Base-by-base conservation (phyloP, 2,888 invertebrate genomes). In the Nephrocerus scutellatus region DNA sequence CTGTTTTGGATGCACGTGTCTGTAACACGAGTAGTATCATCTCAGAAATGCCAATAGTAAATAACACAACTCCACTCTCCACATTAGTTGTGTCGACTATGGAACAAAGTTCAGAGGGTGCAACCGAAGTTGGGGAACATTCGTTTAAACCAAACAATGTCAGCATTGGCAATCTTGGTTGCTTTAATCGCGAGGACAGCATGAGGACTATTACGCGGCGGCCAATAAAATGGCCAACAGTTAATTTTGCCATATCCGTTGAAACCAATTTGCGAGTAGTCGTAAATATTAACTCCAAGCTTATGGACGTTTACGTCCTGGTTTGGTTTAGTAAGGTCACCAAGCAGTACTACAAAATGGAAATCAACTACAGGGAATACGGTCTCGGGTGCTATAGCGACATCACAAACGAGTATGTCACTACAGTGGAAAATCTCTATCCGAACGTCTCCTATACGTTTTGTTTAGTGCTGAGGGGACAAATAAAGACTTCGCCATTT, bases 321-420 rank as follows among this genome's bases (percentile, higher is more conserved):
- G 46, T 63, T 22, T 63, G 64, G 64, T 62, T 63, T 35, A 58
- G 50, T n/a, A 56, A 50, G 26, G 54, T 53, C 1, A 56, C 55
- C 1, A 56, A 40, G 10, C 45, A 60, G 9, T 57, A 48, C 22
- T 43, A 48, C 25, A 44, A 51, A 41, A 55, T 56, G 56, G 50
- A 54, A 37, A 41, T 51, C 5, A 55, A 58, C 31, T 52, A 54
- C 35, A 53, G 58, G 19, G 53, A 57, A 23, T 59, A 52, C 36
- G 59, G 59, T 0, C 39, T 63, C 12, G 62, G 64, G 5, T 63
- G 63, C 33, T 53, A 54, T 26, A 49, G 51, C 7, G 37, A 43
- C 7, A 42, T 59, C 19, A 47, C 53, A 1, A n/a, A n/a, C n/a
- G 32, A 34, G n/a, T 18, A 47, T 6, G 30, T 47, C 3, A 57